Percentiles rank a stretch among this genome's conserved stretches.
These are phyloP conservation scores for Alosa sapidissima DNA, from an alignment of 2,797 vertebrate genomes.

Conservation along the genomic window DNA sequence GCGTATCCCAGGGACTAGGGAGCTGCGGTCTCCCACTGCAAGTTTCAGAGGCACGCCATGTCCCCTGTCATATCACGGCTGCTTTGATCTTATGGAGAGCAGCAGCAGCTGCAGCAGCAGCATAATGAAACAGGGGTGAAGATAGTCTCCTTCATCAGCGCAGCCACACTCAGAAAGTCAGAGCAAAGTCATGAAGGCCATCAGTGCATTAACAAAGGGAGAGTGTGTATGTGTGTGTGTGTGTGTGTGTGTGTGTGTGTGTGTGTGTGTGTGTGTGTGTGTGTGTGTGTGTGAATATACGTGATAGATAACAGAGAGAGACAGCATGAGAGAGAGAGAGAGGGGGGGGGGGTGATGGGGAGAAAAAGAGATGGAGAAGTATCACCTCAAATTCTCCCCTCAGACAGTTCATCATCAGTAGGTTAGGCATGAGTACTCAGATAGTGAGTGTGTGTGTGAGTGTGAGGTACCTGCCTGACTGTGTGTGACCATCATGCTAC, in stretches of 20 bases:
- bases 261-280: slow-evolving; percentile 3
- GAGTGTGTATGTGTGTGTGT: background rate
- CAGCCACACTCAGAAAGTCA: background rate
- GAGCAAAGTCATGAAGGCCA: background rate
- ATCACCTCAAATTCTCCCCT: no score
- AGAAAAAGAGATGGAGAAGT: no score
- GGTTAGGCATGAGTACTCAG: no score
- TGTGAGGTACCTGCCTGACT: no score
- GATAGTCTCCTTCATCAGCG: background rate
- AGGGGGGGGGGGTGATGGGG: background rate
- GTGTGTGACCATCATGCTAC: no score
- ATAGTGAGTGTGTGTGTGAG: no score
- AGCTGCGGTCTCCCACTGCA: background rate
- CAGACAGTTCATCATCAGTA: no score
- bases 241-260: slow-evolving; percentile 1
- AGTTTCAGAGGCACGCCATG: background rate
- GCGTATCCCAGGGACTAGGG: background rate
- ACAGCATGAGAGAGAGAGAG: no score
- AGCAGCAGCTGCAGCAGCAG: background rate
- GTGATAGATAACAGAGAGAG: background rate
- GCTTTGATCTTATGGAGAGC: slow-evolving; percentile 6
- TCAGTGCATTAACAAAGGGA: no score
- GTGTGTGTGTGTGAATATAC: background rate
- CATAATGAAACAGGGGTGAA: background rate
- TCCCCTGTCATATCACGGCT: background rate